Base-by-base conservation (phyloP, 2,113 vertebrate species). In the Vicugna pacos region DNA sequence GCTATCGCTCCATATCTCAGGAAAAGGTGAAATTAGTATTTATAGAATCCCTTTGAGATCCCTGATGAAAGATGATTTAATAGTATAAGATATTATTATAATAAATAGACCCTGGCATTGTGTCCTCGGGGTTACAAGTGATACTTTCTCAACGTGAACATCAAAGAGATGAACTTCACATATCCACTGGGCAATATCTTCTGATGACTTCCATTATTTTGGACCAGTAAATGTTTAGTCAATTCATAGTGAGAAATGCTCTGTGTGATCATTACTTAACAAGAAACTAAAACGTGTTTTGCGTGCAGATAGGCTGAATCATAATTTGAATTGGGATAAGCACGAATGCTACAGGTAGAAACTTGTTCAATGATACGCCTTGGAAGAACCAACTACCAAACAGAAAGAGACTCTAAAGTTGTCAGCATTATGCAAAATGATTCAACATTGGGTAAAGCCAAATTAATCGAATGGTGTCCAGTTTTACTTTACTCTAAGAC, bases 331-430 rank as follows among this genome's bases (percentile, higher is more conserved):
- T 22, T 77, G 93, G 56, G 75, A 97, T 96, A 83, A 95, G 46
- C 72, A 60, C 38, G 81, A 83, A 64, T 60, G 38, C 77, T 5
- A 80, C 98, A 98, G 92, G 96, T 62, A 96, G 65, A 24, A 96
- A 96, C 97, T 82, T 98, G 98, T 94, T 96, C 93, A 94, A 67
- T 97, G 96, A 84, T 38, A 75, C 52, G 69, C 83, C 62, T 97
- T 95, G 91, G 75, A 46, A 83, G 28, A 97, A 58, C 10, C 93
- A 80, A 85, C 72, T 89, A 94, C 90, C 97, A 98, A 97, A 96
- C 0, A 92, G 38, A 84, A 87, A 3, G 77, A 82, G 35, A 65
- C 15, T 67, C 65, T 89, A 75, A 84, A 79, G 84, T 65, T 91
- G 72, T 82, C 93, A 97, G 62, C 70, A 91, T 85, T 77, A 94